Conservation (phyloP, 2,888 invertebrate species). For the Zonitis immaculata region DNA sequence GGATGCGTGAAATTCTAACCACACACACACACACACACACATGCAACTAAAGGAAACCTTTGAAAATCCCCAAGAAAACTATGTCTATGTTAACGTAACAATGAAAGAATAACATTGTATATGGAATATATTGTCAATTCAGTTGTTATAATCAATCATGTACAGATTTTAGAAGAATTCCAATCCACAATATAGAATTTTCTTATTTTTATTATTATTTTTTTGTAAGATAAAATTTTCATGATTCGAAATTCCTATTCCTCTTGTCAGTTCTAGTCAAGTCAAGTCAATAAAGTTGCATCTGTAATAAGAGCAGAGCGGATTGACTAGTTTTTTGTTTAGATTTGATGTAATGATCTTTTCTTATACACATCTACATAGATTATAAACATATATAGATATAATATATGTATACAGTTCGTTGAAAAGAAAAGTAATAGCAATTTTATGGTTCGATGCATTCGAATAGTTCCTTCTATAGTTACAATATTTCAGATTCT, state of each 20-base stretch:
- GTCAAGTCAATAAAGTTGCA: background rate
- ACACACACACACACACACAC: background rate
- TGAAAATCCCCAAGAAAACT: background rate
- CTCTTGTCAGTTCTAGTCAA: background rate
- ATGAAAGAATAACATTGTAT: too few species aligned
- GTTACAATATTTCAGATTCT: background rate
- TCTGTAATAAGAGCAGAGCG: background rate
- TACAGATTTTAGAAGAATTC: background rate
- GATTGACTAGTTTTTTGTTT: background rate
- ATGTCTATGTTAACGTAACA: background rate
- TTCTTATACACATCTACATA: background rate
- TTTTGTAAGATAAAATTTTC: background rate
- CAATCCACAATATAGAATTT: too few species aligned
- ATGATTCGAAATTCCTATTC: background rate
- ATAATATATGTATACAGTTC: constrained; percentile 1
- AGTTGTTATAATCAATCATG: background rate
- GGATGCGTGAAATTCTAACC: constrained; percentile 1
- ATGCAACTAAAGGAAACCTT: background rate
- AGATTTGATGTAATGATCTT: background rate
- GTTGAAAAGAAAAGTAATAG: constrained; percentile 27
- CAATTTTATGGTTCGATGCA: constrained; percentile 26
- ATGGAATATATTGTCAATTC: too few species aligned
- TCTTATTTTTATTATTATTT: background rate
- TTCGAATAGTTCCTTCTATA: constrained; percentile 9
- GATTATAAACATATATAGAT: too few species aligned